A percentile compares a stretch with the other conserved stretches of the same genome.
These are phyloP conservation scores for Mesocentrotus franciscanus DNA, from an alignment of 53 echinoderm and acorn worm species.

Conservation along the genomic window DNA sequence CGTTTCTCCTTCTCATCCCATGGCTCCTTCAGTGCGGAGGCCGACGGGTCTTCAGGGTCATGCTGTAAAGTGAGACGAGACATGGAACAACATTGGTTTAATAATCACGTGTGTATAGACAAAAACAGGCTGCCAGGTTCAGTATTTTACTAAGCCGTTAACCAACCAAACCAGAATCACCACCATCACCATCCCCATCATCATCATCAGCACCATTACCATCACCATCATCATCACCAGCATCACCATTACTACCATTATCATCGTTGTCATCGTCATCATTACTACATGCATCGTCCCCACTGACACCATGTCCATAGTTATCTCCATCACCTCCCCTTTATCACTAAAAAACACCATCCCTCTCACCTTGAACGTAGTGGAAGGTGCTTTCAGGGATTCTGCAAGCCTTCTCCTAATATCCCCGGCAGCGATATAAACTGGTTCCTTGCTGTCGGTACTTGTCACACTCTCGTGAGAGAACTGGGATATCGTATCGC, in stretches of 20 bases:
- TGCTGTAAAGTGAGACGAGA: slow-evolving; percentile 63
- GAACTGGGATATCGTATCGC: slow-evolving; percentile 98
- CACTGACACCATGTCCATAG: background rate
- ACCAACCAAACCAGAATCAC: background rate
- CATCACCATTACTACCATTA: background rate
- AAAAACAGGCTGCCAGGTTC: no score
- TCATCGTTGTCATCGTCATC: background rate
- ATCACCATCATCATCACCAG: background rate
- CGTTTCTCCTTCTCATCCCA: slow-evolving; percentile 95
- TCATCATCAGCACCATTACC: background rate
- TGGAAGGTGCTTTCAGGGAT: slow-evolving; percentile 85
- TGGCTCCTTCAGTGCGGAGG: slow-evolving; percentile 97
- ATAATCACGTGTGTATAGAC: background rate
- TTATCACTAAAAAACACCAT: background rate
- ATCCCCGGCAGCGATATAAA: slow-evolving; percentile 96
- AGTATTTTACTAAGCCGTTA: no score
- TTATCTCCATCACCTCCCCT: background rate
- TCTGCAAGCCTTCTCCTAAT: slow-evolving; percentile 88
- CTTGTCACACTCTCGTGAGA: slow-evolving; percentile 96
- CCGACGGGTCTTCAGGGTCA: slow-evolving; percentile 97
- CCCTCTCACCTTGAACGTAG: slow-evolving; percentile 89
- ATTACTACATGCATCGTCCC: no score
- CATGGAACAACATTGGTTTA: background rate
- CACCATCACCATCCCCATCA: background rate
- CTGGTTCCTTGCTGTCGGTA: slow-evolving; percentile 94